A percentile compares a stretch with the other conserved stretches of the same genome.
Evolutionary conservation across 1,140 invertebrate genomes (phyloP).

Genomic region (Tetragonula clypearis): DNA sequence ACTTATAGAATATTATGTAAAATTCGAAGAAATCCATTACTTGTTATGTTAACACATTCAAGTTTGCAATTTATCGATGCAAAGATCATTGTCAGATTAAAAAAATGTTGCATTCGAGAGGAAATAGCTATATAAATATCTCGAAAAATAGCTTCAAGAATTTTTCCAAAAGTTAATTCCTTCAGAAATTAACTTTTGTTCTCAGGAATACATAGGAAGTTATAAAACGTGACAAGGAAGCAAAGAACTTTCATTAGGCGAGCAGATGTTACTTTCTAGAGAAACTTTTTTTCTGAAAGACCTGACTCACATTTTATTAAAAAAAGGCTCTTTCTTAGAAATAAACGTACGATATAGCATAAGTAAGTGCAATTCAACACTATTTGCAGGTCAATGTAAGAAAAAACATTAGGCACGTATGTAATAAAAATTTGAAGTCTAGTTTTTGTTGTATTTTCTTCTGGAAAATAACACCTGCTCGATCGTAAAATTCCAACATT

Average conservation of each 20-base stretch:
- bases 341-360: neutral
- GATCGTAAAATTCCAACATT: neutral
- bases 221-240: neutral
- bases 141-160: neutral
- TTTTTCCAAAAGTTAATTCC: neutral
- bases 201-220: neutral
- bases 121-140: neutral
- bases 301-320: neutral
- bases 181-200: neutral
- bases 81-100: neutral
- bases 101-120: neutral
- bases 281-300: neutral
- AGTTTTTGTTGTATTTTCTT: neutral
- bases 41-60: neutral
- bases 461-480: neutral
- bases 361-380: neutral
- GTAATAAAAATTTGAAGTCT: neutral
- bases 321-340: fast-evolving
- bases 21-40: neutral
- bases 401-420: no score
- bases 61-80: neutral
- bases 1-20: neutral
- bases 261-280: neutral
- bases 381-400: neutral
- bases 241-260: neutral